These are phyloP conservation scores for Pinna nobilis DNA, from an alignment of 1,140 invertebrate species.

Conservation along the genomic window DNA sequence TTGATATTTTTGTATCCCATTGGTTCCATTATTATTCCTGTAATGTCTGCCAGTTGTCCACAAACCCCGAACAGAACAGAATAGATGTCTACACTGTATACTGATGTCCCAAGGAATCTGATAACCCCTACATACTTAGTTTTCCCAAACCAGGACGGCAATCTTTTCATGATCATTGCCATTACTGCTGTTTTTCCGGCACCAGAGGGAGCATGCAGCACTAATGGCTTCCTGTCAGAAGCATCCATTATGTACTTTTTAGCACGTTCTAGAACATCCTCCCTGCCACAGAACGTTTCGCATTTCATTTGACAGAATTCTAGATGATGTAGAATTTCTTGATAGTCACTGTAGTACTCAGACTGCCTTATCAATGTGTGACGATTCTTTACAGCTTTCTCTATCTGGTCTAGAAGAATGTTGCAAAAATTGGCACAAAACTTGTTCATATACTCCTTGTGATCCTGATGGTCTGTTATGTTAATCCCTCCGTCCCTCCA, in stretches of 20 bases:
- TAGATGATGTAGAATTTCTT: conserved; percentile 96
- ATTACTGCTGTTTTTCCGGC: conserved; percentile 62
- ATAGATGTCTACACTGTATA: conserved; percentile 47
- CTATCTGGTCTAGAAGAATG: conserved; percentile 54
- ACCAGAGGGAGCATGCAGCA: conserved; percentile 58
- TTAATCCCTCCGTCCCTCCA: conserved; percentile 58
- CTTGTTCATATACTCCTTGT: conserved; percentile 55
- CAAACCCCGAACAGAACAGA: conserved; percentile 49
- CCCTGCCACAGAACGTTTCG: conserved; percentile 56
- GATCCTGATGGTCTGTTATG: conserved; percentile 43
- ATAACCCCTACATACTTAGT: conserved; percentile 47
- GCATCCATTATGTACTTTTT: conserved; percentile 41
- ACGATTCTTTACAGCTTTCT: conserved; percentile 40
- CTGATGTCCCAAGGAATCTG: conserved; percentile 59
- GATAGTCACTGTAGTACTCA: conserved; percentile 56
- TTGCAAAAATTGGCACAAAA: conserved; percentile 58
- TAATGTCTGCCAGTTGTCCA: conserved; percentile 46
- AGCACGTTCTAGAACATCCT: conserved; percentile 24
- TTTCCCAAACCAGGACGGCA: conserved; percentile 43
- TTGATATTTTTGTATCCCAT: conserved; percentile 50
- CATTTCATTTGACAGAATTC: conserved; percentile 83
- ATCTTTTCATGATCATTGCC: conserved; percentile 48
- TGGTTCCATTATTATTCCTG: conserved; percentile 43
- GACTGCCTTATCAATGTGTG: conserved; percentile 41
- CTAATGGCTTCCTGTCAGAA: conserved; percentile 48